Base-by-base conservation (phyloP, 2,797 vertebrate species). In the Urophycis tenuis region DNA sequence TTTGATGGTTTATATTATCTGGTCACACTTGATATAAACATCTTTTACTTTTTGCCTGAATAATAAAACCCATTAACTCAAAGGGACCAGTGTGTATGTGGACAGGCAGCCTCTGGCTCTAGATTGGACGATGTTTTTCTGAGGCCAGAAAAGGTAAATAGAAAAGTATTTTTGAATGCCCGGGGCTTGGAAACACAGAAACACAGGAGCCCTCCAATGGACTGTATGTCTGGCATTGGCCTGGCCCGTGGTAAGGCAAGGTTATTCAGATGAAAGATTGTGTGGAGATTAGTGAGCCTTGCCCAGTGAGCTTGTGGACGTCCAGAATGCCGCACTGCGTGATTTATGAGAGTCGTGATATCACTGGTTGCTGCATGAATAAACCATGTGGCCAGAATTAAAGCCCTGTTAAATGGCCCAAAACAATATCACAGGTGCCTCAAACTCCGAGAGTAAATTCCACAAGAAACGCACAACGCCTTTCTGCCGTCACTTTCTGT, bases 331-430 rank as follows among this genome's bases (percentile, higher is more conserved):
- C 75, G 88, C 91, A 90, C 90, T 88, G 85, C 81, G 91, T 94
- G 93, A 94, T 94, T 94, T 93, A 94, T 94, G 92, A 91, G 91
- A 89, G 91, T 90, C 89, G 85, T 87, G 91, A 92, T 92, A 94
- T 91, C 91, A 87, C 88, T 84, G 84, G 86, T 89, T 83, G 85
- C 89, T 81, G 84, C 91, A 93, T 94, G 92, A 93, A 94, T 94
- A 92, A 93, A 93, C 91, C 92, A 93, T 93, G 90, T 88, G 90
- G 85, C 78, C 88, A 86, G 92, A 92, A 92, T 93, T 92, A 93
- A 92, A 90, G 87, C 87, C 84, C 89, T 83, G 91, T 91, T 93
- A 93, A 93, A 92, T 88, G 90, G 90, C 87, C 87, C 90, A 78
- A 83, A 90, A 88, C 87, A 75, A 80, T 91, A 91, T 86, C 86